These are phyloP conservation scores for Vulpes vulpes DNA, from an alignment of 2,113 vertebrate genomes.

Conservation along the genomic window DNA sequence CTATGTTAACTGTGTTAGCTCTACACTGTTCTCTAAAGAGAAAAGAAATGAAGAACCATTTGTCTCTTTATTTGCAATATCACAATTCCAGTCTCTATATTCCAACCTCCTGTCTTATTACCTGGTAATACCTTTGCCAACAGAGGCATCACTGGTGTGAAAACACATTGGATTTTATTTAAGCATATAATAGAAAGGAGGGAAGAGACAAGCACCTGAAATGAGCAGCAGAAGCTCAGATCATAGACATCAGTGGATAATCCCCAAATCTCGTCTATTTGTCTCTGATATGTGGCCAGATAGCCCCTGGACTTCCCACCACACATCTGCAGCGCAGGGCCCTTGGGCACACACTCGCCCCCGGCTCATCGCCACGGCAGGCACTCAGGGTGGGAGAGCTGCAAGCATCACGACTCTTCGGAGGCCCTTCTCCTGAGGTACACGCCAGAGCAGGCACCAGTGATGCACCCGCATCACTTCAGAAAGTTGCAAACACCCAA, in stretches of 20 bases:
- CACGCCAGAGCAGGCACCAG: not conserved
- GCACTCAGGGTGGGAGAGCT: accelerated
- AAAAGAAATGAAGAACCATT: not conserved
- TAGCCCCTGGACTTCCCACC: accelerated
- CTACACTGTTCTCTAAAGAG: not conserved
- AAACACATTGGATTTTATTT: not conserved
- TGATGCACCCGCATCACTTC: not conserved
- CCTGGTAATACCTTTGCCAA: not conserved
- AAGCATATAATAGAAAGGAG: not conserved
- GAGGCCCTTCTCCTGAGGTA: accelerated
- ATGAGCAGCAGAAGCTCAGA: not conserved
- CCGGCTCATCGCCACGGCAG: accelerated
- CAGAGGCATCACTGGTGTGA: not conserved
- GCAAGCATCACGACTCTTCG: accelerated
- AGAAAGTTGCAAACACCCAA: not conserved
- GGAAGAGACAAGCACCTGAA: not conserved
- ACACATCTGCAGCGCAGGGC: no score
- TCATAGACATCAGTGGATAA: not conserved
- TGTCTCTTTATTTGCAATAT: not conserved
- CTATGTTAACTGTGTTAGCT: not conserved
- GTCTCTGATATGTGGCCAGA: not conserved
- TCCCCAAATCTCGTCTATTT: not conserved
- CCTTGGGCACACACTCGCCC: accelerated
- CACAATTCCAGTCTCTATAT: no score
- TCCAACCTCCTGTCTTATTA: not conserved